Base-by-base conservation (phyloP, 2,888 invertebrate genomes). In the Tuberolachnus salignus region DNA sequence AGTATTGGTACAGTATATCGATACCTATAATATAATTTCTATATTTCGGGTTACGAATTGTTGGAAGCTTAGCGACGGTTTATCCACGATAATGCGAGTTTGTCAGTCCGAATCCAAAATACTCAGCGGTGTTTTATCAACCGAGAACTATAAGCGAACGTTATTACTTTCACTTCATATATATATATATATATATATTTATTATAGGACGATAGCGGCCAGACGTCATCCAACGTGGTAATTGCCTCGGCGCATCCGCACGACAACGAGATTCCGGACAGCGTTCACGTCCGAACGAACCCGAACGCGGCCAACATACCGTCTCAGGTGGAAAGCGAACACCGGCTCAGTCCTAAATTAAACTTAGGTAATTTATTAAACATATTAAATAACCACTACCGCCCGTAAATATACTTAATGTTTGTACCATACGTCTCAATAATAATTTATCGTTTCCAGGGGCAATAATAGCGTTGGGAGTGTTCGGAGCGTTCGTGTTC, bases 401-500 rank as follows among this genome's bases (percentile, higher is more conserved):
- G 10, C 10, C 44, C 10, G 34, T 34, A 6, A 16, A 19, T 19
- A 53, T 9, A 26, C 21, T 9, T 55, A 55, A 21, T 21, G 9
- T 23, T 57, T 13, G n/a, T 46, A 34, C 14, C 46, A 59, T 16
- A 16, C 34, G 34, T 34, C 34, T 4, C 3, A 34, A 4, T 16
- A n/a, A 42, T 19, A 3, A 44, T 2, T 53, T 19, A 53, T 55
- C 10, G 55, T 55, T 21, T n/a, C 55, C 49, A 87, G 87, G 94
- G 74, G 94, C 94, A 9, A 92, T 95, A 82, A 94, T 95, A 80
- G 94, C 95, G 0, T 87, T 96, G 19, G 94, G 93, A 2, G 94
- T 94, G 11, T 95, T 95, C 85, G 95, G 94, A n/a, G 94, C 92
- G 11, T 92, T 96, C 83, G 93, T 95, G 10, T 93, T 96, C 85